Evolutionary conservation across 2,888 invertebrate species (phyloP).

Genomic region (Cheilosia vulpina): DNA sequence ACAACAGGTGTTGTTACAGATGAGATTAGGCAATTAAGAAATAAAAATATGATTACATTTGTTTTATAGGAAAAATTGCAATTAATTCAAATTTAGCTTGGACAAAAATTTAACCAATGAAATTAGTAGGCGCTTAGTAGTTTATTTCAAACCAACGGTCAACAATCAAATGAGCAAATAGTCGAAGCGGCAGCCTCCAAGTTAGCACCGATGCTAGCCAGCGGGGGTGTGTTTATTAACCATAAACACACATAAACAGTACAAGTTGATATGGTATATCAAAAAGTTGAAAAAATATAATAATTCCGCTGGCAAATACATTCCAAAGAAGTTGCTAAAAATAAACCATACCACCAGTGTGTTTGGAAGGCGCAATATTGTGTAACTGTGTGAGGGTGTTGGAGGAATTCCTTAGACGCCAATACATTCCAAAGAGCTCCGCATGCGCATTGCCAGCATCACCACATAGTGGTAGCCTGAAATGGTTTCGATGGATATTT

Average conservation of each 20-base stretch:
- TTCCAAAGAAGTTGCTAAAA: constrained; percentile 61
- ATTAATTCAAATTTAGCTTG: constrained; percentile 30
- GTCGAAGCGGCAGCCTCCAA: constrained; percentile 34
- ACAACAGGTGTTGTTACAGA: constrained; percentile 51
- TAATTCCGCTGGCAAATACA: constrained; percentile 53
- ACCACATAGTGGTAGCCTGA: constrained; percentile 59
- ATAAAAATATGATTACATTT: neutral
- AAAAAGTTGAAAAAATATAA: constrained; percentile 20
- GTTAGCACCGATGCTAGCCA: constrained; percentile 38
- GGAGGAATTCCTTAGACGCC: constrained; percentile 54
- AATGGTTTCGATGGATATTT: constrained; percentile 68
- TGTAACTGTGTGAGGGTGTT: constrained; percentile 55
- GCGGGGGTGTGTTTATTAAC: constrained; percentile 31
- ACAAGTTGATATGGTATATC: constrained; percentile 61
- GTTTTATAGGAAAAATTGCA: neutral
- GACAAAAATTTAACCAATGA: neutral
- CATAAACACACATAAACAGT: constrained; percentile 18
- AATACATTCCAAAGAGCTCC: constrained; percentile 36
- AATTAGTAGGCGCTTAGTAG: constrained; percentile 18
- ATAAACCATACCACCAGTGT: constrained; percentile 52
- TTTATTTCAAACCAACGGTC: constrained; percentile 67
- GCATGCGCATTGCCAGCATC: constrained; percentile 48
- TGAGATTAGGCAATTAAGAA: constrained; percentile 2
- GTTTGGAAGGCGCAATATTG: constrained; percentile 45
- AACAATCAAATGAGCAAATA: constrained; percentile 70